phyloP scores from a whole-genome alignment of 2,797 vertebrate genomes.

The Melanogrammus aeglefinus region DNA sequence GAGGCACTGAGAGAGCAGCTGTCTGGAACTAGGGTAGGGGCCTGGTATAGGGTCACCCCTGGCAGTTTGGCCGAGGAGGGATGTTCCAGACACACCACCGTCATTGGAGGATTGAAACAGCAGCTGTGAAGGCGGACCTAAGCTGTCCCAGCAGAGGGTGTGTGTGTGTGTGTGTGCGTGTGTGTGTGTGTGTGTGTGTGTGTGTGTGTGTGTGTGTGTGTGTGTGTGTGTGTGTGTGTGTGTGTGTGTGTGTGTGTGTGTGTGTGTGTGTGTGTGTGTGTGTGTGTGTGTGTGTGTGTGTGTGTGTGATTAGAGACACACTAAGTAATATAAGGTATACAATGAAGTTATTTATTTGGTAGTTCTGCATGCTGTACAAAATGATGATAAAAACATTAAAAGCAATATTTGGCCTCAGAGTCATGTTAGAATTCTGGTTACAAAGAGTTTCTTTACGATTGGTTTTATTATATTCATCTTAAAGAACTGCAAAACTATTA shows the following conservation, averaged over 20 bases:
- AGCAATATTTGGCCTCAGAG: constrained; percentile 57
- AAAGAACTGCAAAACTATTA: constrained; percentile 21
- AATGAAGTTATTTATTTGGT: constrained; percentile 66
- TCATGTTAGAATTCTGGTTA: constrained; percentile 55
- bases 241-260: neutral
- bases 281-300: too few relatives aligned
- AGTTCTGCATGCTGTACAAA: constrained; percentile 77
- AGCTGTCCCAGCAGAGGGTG: too few relatives aligned
- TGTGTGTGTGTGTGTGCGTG: too few relatives aligned
- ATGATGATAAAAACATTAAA: constrained; percentile 71
- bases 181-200: too few relatives aligned
- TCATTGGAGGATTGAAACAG: too few relatives aligned
- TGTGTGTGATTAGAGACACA: neutral
- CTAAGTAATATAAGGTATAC: constrained; percentile 31
- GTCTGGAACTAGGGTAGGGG: too few relatives aligned
- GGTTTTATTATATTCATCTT: constrained; percentile 21
- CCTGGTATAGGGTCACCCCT: too few relatives aligned
- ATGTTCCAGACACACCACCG: too few relatives aligned
- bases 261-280: neutral
- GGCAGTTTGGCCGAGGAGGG: too few relatives aligned
- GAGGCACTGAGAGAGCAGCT: too few relatives aligned
- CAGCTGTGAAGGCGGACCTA: too few relatives aligned
- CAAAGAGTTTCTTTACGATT: constrained; percentile 52
- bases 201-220: too few relatives aligned
- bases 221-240: neutral